Evolutionary conservation across 1,140 invertebrate species (phyloP).

Genomic region (Zaprionus kolodkinae): DNA sequence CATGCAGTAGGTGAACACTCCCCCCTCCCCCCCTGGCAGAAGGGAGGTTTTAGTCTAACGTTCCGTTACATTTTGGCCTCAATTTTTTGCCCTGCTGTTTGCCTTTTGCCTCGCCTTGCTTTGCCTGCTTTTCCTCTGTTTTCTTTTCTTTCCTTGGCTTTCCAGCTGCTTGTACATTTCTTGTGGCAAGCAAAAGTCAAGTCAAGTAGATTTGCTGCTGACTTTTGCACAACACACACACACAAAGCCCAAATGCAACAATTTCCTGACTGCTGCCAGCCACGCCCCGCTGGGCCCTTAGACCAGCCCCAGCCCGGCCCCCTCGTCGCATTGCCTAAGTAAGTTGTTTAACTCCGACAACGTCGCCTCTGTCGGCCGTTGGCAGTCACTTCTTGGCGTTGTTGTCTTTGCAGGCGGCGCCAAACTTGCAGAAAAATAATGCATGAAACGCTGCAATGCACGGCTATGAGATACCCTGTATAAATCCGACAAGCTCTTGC

Average conservation of each 20-base stretch:
- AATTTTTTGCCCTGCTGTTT: slow-evolving; percentile 59
- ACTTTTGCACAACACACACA: slow-evolving; percentile 70
- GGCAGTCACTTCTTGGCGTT: slow-evolving; percentile 42
- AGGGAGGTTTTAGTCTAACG: slow-evolving; percentile 42
- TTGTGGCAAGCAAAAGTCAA: slow-evolving; percentile 75
- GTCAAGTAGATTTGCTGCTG: slow-evolving; percentile 77
- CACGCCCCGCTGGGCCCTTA: slow-evolving; percentile 2
- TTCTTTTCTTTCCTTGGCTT: slow-evolving; percentile 21
- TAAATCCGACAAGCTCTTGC: too few relatives aligned
- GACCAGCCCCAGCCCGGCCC: not conserved
- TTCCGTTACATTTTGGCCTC: slow-evolving; percentile 78
- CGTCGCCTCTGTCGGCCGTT: slow-evolving; percentile 45
- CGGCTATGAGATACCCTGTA: slow-evolving; percentile 1
- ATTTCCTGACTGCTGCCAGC: slow-evolving; percentile 72
- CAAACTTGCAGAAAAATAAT: slow-evolving; percentile 62
- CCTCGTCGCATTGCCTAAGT: slow-evolving; percentile 60
- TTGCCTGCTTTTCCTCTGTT: slow-evolving; percentile 26
- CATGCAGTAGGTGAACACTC: slow-evolving; percentile 12
- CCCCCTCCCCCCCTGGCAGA: not conserved
- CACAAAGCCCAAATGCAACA: slow-evolving; percentile 73
- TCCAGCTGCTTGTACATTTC: slow-evolving; percentile 37
- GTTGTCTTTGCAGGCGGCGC: slow-evolving; percentile 78
- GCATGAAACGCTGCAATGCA: slow-evolving; percentile 1
- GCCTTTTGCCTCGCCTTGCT: slow-evolving; percentile 29
- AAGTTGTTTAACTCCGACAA: slow-evolving; percentile 74